Evolutionary conservation across 2,888 invertebrate genomes (phyloP).

Genomic region (Agrenia bidenticulata): DNA sequence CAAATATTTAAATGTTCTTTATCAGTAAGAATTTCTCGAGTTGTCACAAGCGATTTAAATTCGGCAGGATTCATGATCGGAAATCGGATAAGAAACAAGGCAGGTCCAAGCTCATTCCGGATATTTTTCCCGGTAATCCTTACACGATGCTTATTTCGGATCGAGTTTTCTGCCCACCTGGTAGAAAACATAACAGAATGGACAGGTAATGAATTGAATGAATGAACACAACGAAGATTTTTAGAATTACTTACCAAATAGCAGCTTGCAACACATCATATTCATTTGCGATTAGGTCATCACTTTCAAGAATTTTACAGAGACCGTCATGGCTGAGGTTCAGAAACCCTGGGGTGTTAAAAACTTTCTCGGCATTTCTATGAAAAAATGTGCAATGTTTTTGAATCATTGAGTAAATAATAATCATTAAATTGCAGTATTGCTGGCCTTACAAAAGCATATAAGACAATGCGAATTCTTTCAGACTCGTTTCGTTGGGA

Average conservation of each 20-base stretch:
- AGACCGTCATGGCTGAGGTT: constrained; percentile 4
- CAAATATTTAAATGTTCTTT: not conserved
- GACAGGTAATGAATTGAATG: not conserved
- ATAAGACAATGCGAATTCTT: not conserved
- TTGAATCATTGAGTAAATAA: no score
- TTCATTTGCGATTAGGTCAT: constrained; percentile 16
- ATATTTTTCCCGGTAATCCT: constrained; percentile 1
- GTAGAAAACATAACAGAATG: not conserved
- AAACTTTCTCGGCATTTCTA: constrained; percentile 2
- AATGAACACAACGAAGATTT: not conserved
- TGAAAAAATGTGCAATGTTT: not conserved
- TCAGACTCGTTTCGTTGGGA: not conserved
- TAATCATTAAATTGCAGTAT: not conserved
- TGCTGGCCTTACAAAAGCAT: not conserved
- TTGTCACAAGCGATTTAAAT: not conserved
- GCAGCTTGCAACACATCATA: constrained; percentile 10
- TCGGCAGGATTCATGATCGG: not conserved
- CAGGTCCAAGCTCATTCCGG: constrained; percentile 1
- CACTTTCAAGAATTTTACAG: constrained; percentile 7
- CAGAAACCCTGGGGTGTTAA: not conserved
- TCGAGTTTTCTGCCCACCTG: constrained; percentile 18
- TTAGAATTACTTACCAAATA: constrained; percentile 1
- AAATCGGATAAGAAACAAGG: constrained; percentile 16
- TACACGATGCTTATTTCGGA: not conserved
- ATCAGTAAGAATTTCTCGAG: not conserved